Evolutionary conservation across 2,797 vertebrate genomes (phyloP).

Genomic region (Jordanella pulchra): DNA sequence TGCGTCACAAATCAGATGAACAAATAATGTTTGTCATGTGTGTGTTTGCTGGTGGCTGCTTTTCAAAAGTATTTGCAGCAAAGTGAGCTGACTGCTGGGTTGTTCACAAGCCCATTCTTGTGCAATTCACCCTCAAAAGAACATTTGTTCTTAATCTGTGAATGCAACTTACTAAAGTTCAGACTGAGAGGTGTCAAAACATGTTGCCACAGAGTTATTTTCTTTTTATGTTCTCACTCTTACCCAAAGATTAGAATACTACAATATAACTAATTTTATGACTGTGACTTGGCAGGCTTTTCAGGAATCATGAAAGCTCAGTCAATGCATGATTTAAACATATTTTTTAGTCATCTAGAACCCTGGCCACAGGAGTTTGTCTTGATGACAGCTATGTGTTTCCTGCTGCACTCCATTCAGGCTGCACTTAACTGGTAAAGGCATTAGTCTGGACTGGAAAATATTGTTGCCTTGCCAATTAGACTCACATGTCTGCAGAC

Average conservation of each 20-base stretch:
- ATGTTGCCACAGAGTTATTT: conserved; percentile 39
- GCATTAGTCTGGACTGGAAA: conserved; percentile 72
- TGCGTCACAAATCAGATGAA: conserved; percentile 54
- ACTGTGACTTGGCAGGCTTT: conserved; percentile 39
- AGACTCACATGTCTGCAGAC: conserved; percentile 53
- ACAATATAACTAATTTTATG: conserved; percentile 29
- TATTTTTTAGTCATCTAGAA: conserved; percentile 56
- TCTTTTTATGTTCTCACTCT: conserved; percentile 23
- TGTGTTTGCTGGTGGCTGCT: conserved; percentile 55
- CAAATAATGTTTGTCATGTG: conserved; percentile 36
- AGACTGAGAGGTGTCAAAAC: conserved; percentile 35
- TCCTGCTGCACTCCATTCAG: conserved; percentile 72
- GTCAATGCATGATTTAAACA: conserved; percentile 69
- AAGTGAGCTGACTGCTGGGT: conserved; percentile 61
- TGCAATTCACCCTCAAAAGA: conserved; percentile 69
- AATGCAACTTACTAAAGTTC: conserved; percentile 64
- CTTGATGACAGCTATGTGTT: conserved; percentile 76
- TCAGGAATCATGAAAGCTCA: conserved; percentile 64
- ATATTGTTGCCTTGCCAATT: conserved; percentile 61
- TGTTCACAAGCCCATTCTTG: conserved; percentile 61
- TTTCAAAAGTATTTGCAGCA: conserved; percentile 65
- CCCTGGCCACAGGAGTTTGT: conserved; percentile 59
- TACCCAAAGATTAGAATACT: conserved; percentile 23
- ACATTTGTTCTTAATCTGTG: conserved; percentile 79
- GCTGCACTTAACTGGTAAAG: conserved; percentile 72